Evolutionary conservation across 2,888 invertebrate species (phyloP).

Genomic region (Drosophila fulvimacula): DNA sequence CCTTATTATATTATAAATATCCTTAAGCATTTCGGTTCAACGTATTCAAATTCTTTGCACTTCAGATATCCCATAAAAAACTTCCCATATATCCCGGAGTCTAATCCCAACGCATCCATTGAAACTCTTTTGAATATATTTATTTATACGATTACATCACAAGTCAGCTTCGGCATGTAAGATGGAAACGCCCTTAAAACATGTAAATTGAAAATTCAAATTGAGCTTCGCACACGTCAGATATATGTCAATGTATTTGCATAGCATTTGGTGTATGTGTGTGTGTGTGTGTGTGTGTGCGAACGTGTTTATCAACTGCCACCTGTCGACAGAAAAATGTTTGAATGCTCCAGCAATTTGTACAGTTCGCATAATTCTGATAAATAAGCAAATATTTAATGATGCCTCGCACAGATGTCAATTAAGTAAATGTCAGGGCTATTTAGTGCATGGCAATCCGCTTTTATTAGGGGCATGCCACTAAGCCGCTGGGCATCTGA

Average conservation of each 20-base stretch:
- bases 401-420: slow-evolving; percentile 57
- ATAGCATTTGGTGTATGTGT: slow-evolving; percentile 8
- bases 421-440: slow-evolving; percentile 71
- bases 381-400: slow-evolving; percentile 61
- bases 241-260: slow-evolving; percentile 51
- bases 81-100: not conserved
- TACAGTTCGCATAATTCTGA: slow-evolving; percentile 17
- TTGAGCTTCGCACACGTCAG: slow-evolving; percentile 54
- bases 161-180: slow-evolving; percentile 29
- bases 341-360: slow-evolving; percentile 2
- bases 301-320: slow-evolving; percentile 16
- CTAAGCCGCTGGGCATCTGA: slow-evolving; percentile 28
- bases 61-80: not conserved
- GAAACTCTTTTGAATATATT: slow-evolving; percentile 34
- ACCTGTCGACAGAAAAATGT: slow-evolving; percentile 43
- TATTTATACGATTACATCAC: slow-evolving; percentile 17
- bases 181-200: slow-evolving; percentile 22
- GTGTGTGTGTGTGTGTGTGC: too few species aligned
- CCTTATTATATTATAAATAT: not conserved
- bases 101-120: slow-evolving; percentile 4
- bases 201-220: slow-evolving; percentile 51
- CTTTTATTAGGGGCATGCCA: slow-evolving; percentile 52
- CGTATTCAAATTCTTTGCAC: not conserved
- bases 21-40: not conserved
- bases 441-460: slow-evolving; percentile 64